Evolutionary conservation across 2,888 invertebrate genomes (phyloP).

Genomic region (Syrista parreyssii): DNA sequence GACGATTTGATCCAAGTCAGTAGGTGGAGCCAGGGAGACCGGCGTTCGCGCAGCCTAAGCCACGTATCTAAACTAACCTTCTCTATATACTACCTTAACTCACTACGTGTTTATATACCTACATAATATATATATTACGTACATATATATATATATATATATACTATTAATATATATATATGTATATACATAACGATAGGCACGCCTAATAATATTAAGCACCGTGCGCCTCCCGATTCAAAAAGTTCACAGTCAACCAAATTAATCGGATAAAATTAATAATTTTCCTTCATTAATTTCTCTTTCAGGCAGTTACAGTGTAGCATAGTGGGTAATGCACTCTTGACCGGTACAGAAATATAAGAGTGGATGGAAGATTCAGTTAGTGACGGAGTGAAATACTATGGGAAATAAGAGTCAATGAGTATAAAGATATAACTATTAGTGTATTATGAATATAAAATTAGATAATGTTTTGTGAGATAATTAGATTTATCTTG

Average conservation of each 20-base stretch:
- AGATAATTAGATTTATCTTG: background rate
- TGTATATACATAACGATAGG: constrained; percentile 35
- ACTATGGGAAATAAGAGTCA: background rate
- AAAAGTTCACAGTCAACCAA: constrained; percentile 38
- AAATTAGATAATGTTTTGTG: background rate
- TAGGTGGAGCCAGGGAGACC: constrained; percentile 65
- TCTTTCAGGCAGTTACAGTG: background rate
- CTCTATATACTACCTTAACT: constrained; percentile 65
- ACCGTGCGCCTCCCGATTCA: constrained; percentile 54
- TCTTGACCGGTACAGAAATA: background rate
- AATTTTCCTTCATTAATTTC: background rate
- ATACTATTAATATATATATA: constrained; percentile 36
- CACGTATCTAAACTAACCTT: constrained; percentile 67
- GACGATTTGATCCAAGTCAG: constrained; percentile 66
- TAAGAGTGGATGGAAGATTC: background rate
- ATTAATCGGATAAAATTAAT: background rate
- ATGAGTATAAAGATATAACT: background rate
- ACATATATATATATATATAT: constrained; percentile 37
- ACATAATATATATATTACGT: constrained; percentile 42
- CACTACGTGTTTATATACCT: constrained; percentile 61
- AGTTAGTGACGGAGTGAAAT: background rate
- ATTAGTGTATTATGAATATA: background rate
- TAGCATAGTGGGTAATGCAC: background rate
- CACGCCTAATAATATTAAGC: constrained; percentile 46
- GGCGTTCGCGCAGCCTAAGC: constrained; percentile 65